Evolutionary conservation across 2,888 invertebrate genomes (phyloP).

Genomic region (Mimachlamys varia): DNA sequence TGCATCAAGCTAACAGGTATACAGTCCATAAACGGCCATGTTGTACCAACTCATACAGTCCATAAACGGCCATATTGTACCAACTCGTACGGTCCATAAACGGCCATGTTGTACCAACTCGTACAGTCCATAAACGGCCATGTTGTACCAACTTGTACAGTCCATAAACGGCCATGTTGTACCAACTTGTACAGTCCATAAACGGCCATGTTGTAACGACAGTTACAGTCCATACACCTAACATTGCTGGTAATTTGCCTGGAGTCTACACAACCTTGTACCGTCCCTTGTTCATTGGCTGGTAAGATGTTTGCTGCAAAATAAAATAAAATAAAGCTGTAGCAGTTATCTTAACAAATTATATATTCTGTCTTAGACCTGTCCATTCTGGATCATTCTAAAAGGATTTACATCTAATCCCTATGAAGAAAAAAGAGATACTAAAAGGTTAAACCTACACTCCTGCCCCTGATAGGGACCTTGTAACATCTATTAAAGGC

Average conservation of each 20-base stretch:
- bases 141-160: background rate
- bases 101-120: background rate
- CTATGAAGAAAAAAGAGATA: no score
- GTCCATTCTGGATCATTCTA: background rate
- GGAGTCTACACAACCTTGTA: constrained; percentile 92
- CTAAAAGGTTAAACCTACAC: no score
- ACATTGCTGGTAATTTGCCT: no score
- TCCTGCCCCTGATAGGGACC: no score
- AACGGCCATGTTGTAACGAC: no score
- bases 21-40: background rate
- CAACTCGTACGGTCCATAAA: background rate
- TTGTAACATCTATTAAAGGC: no score
- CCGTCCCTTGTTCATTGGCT: constrained; percentile 90
- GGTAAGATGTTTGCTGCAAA: constrained; percentile 82
- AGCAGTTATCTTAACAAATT: background rate
- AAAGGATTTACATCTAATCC: no score
- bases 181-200: background rate
- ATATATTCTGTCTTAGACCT: no score
- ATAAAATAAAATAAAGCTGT: constrained; percentile 37
- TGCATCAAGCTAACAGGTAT: background rate
- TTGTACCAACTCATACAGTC: background rate
- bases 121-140: background rate
- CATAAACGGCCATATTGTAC: background rate
- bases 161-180: no score
- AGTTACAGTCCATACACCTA: no score